Evolutionary conservation across 2,888 invertebrate species (phyloP), one percentile per base, ranked within the genome.

Genomic region (Liodrosophila aerea): DNA sequence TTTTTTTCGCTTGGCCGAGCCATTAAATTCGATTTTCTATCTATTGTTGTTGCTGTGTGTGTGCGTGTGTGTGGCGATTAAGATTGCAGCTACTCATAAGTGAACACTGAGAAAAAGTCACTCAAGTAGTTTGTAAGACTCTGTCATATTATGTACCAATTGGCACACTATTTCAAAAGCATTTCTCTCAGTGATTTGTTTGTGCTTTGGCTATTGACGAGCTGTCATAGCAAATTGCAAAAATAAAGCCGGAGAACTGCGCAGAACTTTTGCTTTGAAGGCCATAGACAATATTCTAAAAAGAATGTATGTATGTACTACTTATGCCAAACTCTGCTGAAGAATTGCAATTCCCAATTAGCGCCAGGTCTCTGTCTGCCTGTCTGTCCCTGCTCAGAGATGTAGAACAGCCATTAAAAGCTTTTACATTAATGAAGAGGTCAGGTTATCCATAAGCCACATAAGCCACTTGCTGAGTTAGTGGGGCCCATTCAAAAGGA

Each of bases 381-480:
- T n/a, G n/a, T n/a, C n/a, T 22, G 22, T 22, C 22, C 5, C 22
- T 22, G 22, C 5, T 2, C 22, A 22, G 15, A 43, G 30, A 64
- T 60, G 54, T 60, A 68, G 39, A 46, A 18, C 33, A 54, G 37
- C 43, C 57, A 41, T 50, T 37, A 51, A 47, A 43, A 43, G 70
- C 60, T 61, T 52, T 58, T 41, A 64, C 58, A 61, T 64, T 73
- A 76, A 73, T 73, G 76, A 69, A 41, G 54, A 46, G 33, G 15
- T 4, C 16, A 34, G 57, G 51, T 56, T 56, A 64, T 54, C 31
- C 51, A 22, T 22, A 22, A 22, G 22, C 22, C 22, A 11, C 37
- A 37, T 64, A 73, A 73, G 73, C 69, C 59, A 36, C 40, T 45
- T 43, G 50, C 47, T 52, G 31, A 61, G 43, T 41, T 46, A 54